Percentiles rank a stretch among this genome's conserved stretches.
These are phyloP conservation scores for Rhizomys pruinosus DNA, from an alignment of 2,113 vertebrate genomes.

Conservation along the genomic window DNA sequence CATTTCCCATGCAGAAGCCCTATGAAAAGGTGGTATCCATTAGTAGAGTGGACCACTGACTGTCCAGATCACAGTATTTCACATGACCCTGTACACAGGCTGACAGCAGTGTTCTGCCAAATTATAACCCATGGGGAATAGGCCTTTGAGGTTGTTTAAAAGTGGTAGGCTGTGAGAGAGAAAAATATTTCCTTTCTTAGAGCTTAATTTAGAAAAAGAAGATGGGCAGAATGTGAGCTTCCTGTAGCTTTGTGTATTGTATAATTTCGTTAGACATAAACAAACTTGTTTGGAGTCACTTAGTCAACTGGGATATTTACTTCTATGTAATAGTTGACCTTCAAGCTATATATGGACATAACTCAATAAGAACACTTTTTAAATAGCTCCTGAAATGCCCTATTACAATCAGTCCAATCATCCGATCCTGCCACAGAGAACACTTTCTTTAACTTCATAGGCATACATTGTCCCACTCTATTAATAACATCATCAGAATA, in stretches of 20 bases:
- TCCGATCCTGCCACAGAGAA: not conserved
- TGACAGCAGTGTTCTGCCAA: constrained; percentile 73
- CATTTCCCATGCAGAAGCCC: constrained; percentile 55
- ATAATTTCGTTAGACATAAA: constrained; percentile 70
- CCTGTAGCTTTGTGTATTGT: constrained; percentile 65
- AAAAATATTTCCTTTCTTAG: constrained; percentile 70
- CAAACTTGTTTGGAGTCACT: constrained; percentile 65
- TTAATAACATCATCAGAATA: not conserved
- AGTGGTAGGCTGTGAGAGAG: constrained; percentile 73
- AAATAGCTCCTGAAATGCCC: not conserved
- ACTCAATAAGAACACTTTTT: constrained; percentile 31
- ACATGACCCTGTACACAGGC: constrained; percentile 60
- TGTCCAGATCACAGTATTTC: constrained; percentile 72
- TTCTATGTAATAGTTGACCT: constrained; percentile 64
- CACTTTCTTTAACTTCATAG: not conserved
- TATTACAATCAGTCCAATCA: not conserved
- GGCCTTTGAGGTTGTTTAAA: constrained; percentile 73
- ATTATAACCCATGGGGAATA: constrained; percentile 71
- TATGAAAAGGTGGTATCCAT: constrained; percentile 33
- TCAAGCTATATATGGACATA: constrained; percentile 46
- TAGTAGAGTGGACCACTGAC: constrained; percentile 20
- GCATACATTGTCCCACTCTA: not conserved
- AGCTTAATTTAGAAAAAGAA: constrained; percentile 78
- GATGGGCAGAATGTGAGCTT: constrained; percentile 71
- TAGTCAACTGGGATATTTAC: constrained; percentile 55